A percentile compares a stretch with the other conserved stretches of the same genome.
These are phyloP conservation scores for Lasiurus cinereus DNA, from an alignment of 2,113 vertebrate genomes.

Conservation along the genomic window DNA sequence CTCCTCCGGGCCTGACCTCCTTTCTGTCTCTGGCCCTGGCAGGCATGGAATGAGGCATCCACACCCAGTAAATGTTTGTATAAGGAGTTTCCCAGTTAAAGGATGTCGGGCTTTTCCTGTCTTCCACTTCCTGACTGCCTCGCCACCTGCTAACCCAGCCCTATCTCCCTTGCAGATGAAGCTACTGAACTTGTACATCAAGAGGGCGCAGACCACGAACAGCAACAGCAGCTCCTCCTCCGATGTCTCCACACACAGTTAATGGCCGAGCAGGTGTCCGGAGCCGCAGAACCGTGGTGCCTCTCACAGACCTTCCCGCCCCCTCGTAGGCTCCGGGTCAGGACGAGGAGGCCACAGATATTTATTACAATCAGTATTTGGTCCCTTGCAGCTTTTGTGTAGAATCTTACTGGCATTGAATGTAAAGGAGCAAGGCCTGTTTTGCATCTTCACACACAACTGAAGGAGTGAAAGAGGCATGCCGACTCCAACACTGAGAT, in stretches of 20 bases:
- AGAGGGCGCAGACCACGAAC: constrained; percentile 96
- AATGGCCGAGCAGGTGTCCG: constrained; percentile 84
- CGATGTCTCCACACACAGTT: constrained; percentile 98
- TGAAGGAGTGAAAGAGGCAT: constrained; percentile 83
- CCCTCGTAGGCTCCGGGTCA: constrained; percentile 81
- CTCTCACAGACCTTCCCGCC: constrained; percentile 86
- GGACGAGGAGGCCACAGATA: constrained; percentile 84
- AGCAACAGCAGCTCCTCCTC: constrained; percentile 99
- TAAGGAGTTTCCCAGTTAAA: not conserved
- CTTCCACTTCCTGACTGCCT: not conserved
- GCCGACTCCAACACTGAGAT: constrained; percentile 74
- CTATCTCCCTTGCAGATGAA: constrained; percentile 92
- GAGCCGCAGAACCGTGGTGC: constrained; percentile 86
- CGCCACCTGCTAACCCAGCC: constrained; percentile 20
- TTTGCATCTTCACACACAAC: constrained; percentile 79
- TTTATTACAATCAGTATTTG: constrained; percentile 93
- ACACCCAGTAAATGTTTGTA: not conserved
- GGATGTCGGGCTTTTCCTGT: not conserved
- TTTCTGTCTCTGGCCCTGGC: not conserved
- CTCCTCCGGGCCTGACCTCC: not conserved
- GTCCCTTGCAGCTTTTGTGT: constrained; percentile 89
- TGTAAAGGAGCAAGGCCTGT: constrained; percentile 89
- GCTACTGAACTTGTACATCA: constrained; percentile 98
- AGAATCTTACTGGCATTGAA: constrained; percentile 89
- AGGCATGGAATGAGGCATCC: not conserved